These are phyloP conservation scores for Torymus auratus DNA, from an alignment of 2,888 invertebrate genomes.

Conservation along the genomic window DNA sequence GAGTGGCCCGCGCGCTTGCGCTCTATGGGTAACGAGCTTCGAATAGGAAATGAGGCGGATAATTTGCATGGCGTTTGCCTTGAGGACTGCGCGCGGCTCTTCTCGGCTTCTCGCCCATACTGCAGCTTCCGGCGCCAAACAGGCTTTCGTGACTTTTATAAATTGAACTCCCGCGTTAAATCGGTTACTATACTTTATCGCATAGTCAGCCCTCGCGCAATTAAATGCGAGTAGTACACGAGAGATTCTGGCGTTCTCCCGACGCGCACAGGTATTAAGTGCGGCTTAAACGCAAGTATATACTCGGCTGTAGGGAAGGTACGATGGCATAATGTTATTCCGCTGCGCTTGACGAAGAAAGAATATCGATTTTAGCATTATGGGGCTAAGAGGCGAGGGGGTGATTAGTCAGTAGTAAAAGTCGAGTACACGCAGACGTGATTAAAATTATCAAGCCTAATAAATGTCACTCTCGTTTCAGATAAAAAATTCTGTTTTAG, in stretches of 20 bases:
- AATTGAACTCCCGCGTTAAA: constrained; percentile 25
- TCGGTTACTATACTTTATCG: constrained; percentile 13
- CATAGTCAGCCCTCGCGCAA: constrained; percentile 6
- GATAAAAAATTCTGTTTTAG: not conserved
- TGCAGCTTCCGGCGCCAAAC: constrained; percentile 28
- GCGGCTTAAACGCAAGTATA: too few relatives aligned
- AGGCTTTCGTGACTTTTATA: constrained; percentile 31
- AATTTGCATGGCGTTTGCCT: constrained; percentile 63
- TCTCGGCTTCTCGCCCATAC: not conserved
- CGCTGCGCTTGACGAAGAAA: not conserved
- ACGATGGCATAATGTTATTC: too few relatives aligned
- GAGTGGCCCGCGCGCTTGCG: constrained; percentile 45
- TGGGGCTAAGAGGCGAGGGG: too few relatives aligned
- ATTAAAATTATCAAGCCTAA: too few relatives aligned
- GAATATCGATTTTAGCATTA: not conserved
- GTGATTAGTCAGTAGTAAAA: too few relatives aligned
- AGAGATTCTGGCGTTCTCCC: not conserved
- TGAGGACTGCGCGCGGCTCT: constrained; percentile 46
- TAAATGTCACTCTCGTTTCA: too few relatives aligned
- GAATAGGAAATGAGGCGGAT: constrained; percentile 63
- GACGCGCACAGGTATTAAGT: too few relatives aligned
- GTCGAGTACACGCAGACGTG: too few relatives aligned
- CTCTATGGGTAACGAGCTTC: constrained; percentile 60
- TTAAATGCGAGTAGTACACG: constrained; percentile 24
- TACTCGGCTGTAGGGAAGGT: too few relatives aligned